Evolutionary conservation across 1,140 invertebrate genomes (phyloP).

Genomic region (Drosophila punjabiensis): DNA sequence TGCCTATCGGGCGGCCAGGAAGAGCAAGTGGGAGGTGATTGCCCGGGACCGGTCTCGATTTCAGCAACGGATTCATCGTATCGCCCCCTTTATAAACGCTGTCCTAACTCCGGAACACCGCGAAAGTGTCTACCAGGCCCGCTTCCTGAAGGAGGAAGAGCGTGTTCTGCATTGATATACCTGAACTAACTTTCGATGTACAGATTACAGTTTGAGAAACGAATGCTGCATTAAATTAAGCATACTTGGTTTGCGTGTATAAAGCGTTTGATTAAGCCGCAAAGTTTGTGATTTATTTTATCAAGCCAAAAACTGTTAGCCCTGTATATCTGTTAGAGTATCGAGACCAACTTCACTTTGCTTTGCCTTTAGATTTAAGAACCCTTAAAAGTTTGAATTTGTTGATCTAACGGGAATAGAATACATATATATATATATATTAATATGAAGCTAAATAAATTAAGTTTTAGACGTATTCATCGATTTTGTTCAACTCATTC

Average conservation of each 20-base stretch:
- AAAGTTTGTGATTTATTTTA: constrained; percentile 49
- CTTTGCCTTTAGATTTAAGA: constrained; percentile 34
- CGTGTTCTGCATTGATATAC: constrained; percentile 24
- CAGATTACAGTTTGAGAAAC: constrained; percentile 44
- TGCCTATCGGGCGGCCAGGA: constrained; percentile 88
- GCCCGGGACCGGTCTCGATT: constrained; percentile 88
- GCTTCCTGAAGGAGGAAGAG: constrained; percentile 84
- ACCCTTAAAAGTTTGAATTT: constrained; percentile 38
- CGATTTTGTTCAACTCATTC: constrained; percentile 1
- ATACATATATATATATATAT: constrained; percentile 20
- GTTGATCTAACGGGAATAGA: constrained; percentile 48
- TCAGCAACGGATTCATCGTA: constrained; percentile 85
- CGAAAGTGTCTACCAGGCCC: constrained; percentile 86
- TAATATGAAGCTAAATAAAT: constrained; percentile 36
- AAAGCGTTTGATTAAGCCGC: constrained; percentile 19
- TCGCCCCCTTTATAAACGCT: constrained; percentile 85
- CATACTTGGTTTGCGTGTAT: constrained; percentile 52
- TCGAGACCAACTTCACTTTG: constrained; percentile 30
- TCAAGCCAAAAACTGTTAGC: constrained; percentile 41
- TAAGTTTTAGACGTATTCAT: constrained; percentile 43
- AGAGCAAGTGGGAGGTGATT: constrained; percentile 88
- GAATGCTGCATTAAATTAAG: constrained; percentile 43
- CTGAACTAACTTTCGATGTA: constrained; percentile 52
- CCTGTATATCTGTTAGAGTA: constrained; percentile 27
- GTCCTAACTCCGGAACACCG: constrained; percentile 86